Base-by-base conservation (phyloP, 2,797 vertebrate genomes). In the Protonibea diacanthus region DNA sequence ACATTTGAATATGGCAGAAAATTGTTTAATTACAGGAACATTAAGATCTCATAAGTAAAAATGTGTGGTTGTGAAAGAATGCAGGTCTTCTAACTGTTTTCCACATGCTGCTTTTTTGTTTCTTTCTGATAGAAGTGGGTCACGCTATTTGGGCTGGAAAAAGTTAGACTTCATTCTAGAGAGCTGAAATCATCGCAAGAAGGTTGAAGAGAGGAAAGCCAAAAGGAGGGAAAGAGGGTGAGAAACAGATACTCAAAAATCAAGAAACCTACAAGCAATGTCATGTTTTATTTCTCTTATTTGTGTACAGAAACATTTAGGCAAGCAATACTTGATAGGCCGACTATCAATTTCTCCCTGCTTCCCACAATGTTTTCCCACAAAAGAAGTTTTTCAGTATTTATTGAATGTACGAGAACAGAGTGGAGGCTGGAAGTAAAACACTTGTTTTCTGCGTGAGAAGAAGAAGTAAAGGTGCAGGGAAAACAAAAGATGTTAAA, bases 141-240 rank as follows among this genome's bases (percentile, higher is more conserved):
- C 94, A 94, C 63, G 68, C 87, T 83, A 78, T 85, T 91, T 81
- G 85, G 88, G 83, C 90, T 94, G 94, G 93, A 95, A 95, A 94
- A 93, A 89, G 87, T 95, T 93, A 92, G 86, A 75, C 87, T 83
- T 91, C 89, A 93, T 94, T 93, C 90, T 93, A 57, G 68, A 82
- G 80, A 84, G 92, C 92, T 95, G 92, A 94, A 94, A 93, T 95
- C 94, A 95, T 90, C 64, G 76, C 71, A 64, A 63, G 52, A 76
- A 60, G 63, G 65, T 44, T 49, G 68, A 92, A 85, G 74, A 78
- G 20, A 70, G 57, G 76, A 57, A 78, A 68, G 42, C 17, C 68
- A 73, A 73, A 56, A 47, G 25, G 55, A 52, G 74, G 13, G 38
- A 67, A 20, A 55, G 66, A 29, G 27, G n/a, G 69, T 58, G 55